These are phyloP conservation scores for Xiphorhynchus erythropygius DNA, from an alignment of 2,797 vertebrate species.

Conservation along the genomic window DNA sequence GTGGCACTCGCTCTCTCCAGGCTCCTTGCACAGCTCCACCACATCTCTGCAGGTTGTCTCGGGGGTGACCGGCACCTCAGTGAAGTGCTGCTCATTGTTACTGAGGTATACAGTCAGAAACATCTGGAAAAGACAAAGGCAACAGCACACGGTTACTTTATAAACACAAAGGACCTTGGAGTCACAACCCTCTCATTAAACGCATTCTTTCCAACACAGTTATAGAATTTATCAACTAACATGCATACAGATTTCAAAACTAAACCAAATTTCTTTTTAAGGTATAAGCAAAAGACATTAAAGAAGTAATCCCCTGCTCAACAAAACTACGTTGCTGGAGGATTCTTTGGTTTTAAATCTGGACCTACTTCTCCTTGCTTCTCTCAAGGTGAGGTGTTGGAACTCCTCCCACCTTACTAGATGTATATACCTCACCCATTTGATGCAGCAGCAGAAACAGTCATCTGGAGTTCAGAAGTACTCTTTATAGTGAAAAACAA, in stretches of 20 bases:
- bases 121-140: constrained; percentile 82
- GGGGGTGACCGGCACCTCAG: constrained; percentile 94
- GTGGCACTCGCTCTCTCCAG: constrained; percentile 91
- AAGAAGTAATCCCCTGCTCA: not conserved
- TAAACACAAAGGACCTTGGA: not conserved
- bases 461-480: not conserved
- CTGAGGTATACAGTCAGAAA: constrained; percentile 98
- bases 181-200: not conserved
- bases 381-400: not conserved
- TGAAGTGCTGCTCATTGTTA: constrained; percentile 98
- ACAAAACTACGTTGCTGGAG: not conserved
- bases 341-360: not conserved
- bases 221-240: not conserved
- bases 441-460: not conserved
- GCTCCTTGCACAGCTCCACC: constrained; percentile 94
- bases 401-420: not conserved
- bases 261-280: not conserved
- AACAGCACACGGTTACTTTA: not conserved
- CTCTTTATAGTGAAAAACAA: not conserved
- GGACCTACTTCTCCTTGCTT: not conserved
- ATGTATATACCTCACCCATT: not conserved
- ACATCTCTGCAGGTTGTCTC: constrained; percentile 93
- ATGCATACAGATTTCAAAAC: not conserved
- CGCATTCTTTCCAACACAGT: not conserved
- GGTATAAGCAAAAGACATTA: not conserved